Evolutionary conservation across 2,113 vertebrate genomes (phyloP).

Genomic region (Protobothrops mucrosquamatus): DNA sequence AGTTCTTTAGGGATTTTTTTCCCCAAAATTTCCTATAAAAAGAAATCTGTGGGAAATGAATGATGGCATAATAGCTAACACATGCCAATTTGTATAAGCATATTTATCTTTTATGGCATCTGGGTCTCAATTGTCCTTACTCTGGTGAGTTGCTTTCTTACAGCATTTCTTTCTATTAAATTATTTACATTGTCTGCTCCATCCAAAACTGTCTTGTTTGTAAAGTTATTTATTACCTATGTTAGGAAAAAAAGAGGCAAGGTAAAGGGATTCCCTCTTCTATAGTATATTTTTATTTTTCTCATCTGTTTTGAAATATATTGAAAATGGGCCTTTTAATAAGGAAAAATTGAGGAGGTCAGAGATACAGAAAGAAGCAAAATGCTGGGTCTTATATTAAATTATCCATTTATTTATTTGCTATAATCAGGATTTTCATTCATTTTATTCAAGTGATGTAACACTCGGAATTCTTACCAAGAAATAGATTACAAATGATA

Average conservation of each 20-base stretch:
- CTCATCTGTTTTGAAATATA: constrained; percentile 32
- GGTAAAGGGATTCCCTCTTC: neutral
- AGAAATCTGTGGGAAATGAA: constrained; percentile 78
- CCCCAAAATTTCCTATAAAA: constrained; percentile 75
- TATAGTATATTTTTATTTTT: neutral
- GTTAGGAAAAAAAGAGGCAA: constrained; percentile 3
- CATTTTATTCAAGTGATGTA: neutral
- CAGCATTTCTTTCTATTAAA: constrained; percentile 54
- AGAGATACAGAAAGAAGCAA: neutral
- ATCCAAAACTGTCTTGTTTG: neutral
- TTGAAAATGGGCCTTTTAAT: neutral
- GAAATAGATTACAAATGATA: neutral
- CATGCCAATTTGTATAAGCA: constrained; percentile 72
- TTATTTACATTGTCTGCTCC: constrained; percentile 44
- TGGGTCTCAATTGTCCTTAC: constrained; percentile 61
- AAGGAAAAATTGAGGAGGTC: neutral
- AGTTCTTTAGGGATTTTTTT: constrained; percentile 76
- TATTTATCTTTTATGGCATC: constrained; percentile 71
- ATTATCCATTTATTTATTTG: neutral
- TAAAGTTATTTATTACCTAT: neutral
- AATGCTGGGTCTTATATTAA: neutral
- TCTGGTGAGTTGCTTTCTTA: constrained; percentile 57
- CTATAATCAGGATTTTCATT: neutral
- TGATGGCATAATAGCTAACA: constrained; percentile 77
- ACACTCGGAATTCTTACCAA: neutral